phyloP scores from a whole-genome alignment of 2,113 vertebrate genomes.

The Herpetotheres cachinnans region DNA sequence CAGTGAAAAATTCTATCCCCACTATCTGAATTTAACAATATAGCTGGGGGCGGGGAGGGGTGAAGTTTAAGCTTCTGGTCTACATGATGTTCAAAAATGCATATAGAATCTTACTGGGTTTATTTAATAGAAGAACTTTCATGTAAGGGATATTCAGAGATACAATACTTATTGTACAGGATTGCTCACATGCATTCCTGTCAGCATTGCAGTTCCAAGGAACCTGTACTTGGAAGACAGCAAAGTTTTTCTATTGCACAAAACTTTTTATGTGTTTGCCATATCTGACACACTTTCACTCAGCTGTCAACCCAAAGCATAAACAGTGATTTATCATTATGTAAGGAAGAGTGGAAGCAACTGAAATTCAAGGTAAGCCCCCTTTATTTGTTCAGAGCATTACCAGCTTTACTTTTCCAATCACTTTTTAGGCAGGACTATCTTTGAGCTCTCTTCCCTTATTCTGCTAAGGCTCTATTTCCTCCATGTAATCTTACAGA shows the following conservation, averaged over 20 bases:
- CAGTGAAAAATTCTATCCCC: background rate
- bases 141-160: background rate
- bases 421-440: background rate
- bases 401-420: slow-evolving; percentile 39
- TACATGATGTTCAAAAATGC: background rate
- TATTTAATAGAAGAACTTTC: background rate
- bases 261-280: background rate
- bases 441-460: slow-evolving; percentile 32
- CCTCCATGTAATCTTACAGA: slow-evolving; percentile 56
- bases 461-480: slow-evolving; percentile 63
- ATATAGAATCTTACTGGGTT: background rate
- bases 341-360: background rate
- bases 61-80: background rate
- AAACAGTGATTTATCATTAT: slow-evolving; percentile 41
- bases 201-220: background rate
- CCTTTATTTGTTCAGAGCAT: slow-evolving; percentile 14
- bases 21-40: background rate
- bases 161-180: background rate
- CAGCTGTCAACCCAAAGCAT: background rate
- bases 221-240: background rate
- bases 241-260: background rate
- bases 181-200: background rate
- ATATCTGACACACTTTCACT: slow-evolving; percentile 8
- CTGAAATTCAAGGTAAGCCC: slow-evolving; percentile 28
- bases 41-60: too few species aligned